These are phyloP conservation scores for Dicranocentrus wangi DNA, from an alignment of 2,888 invertebrate genomes.

Conservation along the genomic window DNA sequence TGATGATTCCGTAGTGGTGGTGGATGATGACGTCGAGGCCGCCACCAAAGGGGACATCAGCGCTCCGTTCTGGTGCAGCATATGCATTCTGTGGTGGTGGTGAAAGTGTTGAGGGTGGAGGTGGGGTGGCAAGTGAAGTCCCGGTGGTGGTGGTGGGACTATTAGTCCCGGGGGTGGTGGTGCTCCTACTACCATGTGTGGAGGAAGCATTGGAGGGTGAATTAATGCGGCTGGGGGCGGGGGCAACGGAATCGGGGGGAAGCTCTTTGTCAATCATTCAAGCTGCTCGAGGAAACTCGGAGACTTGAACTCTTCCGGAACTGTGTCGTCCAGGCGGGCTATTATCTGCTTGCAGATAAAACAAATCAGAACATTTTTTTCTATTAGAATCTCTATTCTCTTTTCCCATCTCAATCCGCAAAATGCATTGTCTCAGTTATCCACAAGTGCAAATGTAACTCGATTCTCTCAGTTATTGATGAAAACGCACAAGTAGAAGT, in stretches of 20 bases:
- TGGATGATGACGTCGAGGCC: too few relatives aligned
- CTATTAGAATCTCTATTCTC: too few relatives aligned
- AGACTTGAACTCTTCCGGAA: slow-evolving; percentile 99
- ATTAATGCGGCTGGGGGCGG: not conserved
- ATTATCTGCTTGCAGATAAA: slow-evolving; percentile 82
- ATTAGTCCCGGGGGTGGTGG: slow-evolving; percentile 14
- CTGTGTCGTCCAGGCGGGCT: slow-evolving; percentile 97
- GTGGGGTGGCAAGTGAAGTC: not conserved
- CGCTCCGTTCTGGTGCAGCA: too few relatives aligned
- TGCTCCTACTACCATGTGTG: slow-evolving; percentile 1
- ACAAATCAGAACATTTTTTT: too few relatives aligned
- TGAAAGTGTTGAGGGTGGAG: slow-evolving; percentile 11
- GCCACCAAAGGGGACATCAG: too few relatives aligned
- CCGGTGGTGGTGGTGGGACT: slow-evolving; percentile 17
- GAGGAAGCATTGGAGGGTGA: slow-evolving; percentile 13
- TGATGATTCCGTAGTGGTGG: not conserved
- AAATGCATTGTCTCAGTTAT: too few relatives aligned
- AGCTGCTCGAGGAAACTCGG: slow-evolving; percentile 88
- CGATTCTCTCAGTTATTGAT: too few relatives aligned
- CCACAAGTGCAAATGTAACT: too few relatives aligned
- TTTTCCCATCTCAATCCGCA: too few relatives aligned
- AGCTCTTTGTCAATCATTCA: slow-evolving; percentile 66
- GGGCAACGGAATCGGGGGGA: slow-evolving; percentile 40
- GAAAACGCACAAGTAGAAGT: too few relatives aligned
- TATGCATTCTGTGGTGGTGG: not conserved